These are phyloP conservation scores for Lacanobia oleracea DNA, from an alignment of 2,888 invertebrate genomes.

Conservation along the genomic window DNA sequence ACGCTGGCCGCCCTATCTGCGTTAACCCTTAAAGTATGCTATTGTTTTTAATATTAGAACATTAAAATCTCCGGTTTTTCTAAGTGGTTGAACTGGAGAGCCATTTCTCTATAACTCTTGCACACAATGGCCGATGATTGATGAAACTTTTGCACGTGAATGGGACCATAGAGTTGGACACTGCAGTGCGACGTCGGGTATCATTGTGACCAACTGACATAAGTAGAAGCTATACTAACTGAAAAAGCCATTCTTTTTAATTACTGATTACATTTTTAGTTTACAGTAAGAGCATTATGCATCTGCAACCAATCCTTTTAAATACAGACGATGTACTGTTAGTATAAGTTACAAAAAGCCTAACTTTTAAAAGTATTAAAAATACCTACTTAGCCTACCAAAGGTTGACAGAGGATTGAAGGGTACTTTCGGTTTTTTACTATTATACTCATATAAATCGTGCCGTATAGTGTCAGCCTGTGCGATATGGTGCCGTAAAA, in stretches of 20 bases:
- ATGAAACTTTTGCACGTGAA: slow-evolving; percentile 51
- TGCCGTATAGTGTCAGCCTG: too few species aligned
- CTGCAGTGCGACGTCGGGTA: slow-evolving; percentile 14
- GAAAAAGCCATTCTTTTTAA: not conserved
- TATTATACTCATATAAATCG: too few species aligned
- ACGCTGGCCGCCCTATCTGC: not conserved
- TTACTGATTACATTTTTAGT: not conserved
- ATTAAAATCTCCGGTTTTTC: slow-evolving; percentile 25
- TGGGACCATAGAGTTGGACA: slow-evolving; percentile 32
- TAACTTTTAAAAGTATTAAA: too few species aligned
- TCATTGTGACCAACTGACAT: slow-evolving; percentile 20
- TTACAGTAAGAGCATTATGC: not conserved
- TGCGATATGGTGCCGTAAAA: too few species aligned
- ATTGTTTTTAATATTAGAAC: slow-evolving; percentile 20
- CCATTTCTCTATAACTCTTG: slow-evolving; percentile 36
- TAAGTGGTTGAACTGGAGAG: slow-evolving; percentile 1
- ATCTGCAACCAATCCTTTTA: not conserved
- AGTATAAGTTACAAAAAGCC: too few species aligned
- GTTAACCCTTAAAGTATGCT: not conserved
- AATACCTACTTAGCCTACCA: too few species aligned
- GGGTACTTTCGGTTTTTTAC: too few species aligned
- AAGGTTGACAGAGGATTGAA: too few species aligned
- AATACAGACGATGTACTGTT: not conserved
- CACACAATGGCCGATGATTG: slow-evolving; percentile 58
- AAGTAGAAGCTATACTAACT: slow-evolving; percentile 10